Percentiles rank a stretch among this genome's conserved stretches.
These are phyloP conservation scores for Dasypogon diadema DNA, from an alignment of 2,888 invertebrate genomes.

Conservation along the genomic window DNA sequence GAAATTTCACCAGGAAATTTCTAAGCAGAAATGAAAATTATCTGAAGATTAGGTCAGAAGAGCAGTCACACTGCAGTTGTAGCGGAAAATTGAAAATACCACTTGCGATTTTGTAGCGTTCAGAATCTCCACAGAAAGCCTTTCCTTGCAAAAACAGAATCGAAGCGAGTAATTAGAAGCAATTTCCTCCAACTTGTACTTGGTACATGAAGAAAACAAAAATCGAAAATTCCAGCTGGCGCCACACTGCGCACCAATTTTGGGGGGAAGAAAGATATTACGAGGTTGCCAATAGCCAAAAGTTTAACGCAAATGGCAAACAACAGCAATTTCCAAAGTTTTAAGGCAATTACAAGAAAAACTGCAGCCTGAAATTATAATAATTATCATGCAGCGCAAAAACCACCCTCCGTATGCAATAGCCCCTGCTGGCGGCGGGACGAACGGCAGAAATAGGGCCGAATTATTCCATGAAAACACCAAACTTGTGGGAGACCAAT, in stretches of 20 bases:
- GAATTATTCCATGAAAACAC: constrained; percentile 30
- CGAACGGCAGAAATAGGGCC: neutral
- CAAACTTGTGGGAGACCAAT: constrained; percentile 36
- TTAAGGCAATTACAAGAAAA: constrained; percentile 49
- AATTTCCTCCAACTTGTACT: constrained; percentile 37
- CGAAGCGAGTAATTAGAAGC: constrained; percentile 39
- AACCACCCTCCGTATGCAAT: constrained; percentile 13
- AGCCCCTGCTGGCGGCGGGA: neutral
- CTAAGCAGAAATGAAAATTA: no score
- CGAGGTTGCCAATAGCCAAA: constrained; percentile 49
- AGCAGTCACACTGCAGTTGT: no score
- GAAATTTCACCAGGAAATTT: no score
- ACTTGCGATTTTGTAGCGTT: neutral
- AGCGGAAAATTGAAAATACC: neutral
- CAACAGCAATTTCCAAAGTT: constrained; percentile 49
- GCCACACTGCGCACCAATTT: constrained; percentile 33
- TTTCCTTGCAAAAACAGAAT: neutral
- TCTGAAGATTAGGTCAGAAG: no score
- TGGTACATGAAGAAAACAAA: neutral
- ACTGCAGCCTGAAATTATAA: constrained; percentile 49
- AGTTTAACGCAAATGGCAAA: constrained; percentile 48
- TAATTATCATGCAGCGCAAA: constrained; percentile 48
- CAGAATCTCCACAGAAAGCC: constrained; percentile 8
- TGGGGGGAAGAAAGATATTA: constrained; percentile 28
- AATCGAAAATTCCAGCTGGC: constrained; percentile 23